Evolutionary conservation across 2,797 vertebrate species (phyloP).

Genomic region (Gymnothorax javanicus): DNA sequence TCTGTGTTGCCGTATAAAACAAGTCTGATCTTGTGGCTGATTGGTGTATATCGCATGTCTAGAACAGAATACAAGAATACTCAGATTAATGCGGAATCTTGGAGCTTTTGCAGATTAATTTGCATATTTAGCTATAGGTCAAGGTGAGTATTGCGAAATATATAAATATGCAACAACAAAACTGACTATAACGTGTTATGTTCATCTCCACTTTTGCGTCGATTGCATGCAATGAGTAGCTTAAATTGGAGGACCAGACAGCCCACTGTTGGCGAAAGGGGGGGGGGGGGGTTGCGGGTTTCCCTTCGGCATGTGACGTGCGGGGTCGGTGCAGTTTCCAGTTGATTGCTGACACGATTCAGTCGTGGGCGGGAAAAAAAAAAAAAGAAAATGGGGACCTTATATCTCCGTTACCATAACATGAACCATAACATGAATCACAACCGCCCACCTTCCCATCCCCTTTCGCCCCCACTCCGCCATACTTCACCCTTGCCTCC

Average conservation of each 20-base stretch:
- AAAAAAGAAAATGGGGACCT: background rate
- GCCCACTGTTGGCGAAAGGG: background rate
- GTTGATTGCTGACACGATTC: constrained; percentile 28
- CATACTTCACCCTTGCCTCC: constrained; percentile 5
- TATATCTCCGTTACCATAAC: constrained; percentile 22
- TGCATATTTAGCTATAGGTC: background rate
- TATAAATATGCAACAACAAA: background rate
- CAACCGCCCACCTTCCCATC: constrained; percentile 8
- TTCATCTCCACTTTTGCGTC: background rate
- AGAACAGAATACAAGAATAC: background rate
- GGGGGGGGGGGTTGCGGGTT: constrained; percentile 13
- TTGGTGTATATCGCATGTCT: background rate
- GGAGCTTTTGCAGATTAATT: background rate
- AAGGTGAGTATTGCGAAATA: background rate
- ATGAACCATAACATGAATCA: constrained; percentile 33
- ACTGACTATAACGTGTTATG: background rate
- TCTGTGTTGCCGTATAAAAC: background rate
- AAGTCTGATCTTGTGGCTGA: background rate
- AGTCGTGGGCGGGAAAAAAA: background rate
- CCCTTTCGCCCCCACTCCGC: background rate
- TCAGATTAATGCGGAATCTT: background rate
- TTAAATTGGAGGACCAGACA: constrained; percentile 6
- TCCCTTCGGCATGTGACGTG: constrained; percentile 23
- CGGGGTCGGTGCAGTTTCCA: constrained; percentile 18
- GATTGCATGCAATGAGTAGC: background rate